These are phyloP conservation scores for Cephus spinipes DNA, from an alignment of 2,888 invertebrate genomes.

Conservation along the genomic window DNA sequence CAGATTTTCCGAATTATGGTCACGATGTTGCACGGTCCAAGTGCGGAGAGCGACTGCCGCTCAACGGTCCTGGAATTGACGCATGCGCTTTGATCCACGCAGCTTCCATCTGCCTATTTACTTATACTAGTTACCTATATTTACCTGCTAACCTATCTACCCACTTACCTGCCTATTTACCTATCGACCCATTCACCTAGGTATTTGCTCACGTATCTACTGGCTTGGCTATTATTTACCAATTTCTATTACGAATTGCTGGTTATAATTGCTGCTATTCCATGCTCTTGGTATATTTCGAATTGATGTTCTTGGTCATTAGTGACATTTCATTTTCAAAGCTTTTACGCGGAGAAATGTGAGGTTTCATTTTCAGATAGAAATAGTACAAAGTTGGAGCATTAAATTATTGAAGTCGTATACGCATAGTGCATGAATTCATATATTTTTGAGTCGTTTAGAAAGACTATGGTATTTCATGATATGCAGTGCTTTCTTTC, in stretches of 20 bases:
- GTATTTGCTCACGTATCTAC: neutral
- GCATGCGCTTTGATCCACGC: slow-evolving; percentile 41
- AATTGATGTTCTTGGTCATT: neutral
- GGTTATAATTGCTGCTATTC: neutral
- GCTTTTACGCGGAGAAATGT: neutral
- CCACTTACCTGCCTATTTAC: neutral
- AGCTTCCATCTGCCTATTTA: neutral
- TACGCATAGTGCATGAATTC: neutral
- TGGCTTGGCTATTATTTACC: neutral
- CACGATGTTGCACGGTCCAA: slow-evolving; percentile 46
- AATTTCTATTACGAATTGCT: neutral
- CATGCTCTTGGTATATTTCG: neutral
- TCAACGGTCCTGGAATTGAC: slow-evolving; percentile 39
- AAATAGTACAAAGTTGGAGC: neutral
- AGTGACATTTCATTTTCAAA: neutral
- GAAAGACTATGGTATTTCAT: neutral
- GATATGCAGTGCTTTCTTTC: neutral
- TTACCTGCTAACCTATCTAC: neutral
- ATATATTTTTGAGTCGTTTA: neutral
- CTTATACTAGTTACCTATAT: neutral
- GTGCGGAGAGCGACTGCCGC: slow-evolving; percentile 48
- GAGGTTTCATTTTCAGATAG: neutral
- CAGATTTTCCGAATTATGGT: neutral
- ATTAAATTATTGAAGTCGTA: neutral
- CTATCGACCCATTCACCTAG: neutral